Percentiles rank a stretch among this genome's conserved stretches.
These are phyloP conservation scores for Sinocyclocheilus rhinocerous DNA, from an alignment of 2,113 vertebrate species.

Conservation along the genomic window DNA sequence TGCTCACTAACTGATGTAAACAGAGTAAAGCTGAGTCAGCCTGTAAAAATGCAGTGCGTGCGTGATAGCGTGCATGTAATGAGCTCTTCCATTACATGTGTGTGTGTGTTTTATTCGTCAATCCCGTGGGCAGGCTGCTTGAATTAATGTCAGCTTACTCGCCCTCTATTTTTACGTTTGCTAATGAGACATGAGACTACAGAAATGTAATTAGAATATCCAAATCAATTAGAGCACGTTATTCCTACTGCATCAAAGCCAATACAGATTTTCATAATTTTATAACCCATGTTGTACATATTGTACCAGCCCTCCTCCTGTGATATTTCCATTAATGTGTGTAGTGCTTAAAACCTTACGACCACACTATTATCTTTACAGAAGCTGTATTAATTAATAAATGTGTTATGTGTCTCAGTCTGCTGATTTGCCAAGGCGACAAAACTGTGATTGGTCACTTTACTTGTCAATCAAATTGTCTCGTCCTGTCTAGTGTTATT, in stretches of 20 bases:
- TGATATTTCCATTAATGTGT: background rate
- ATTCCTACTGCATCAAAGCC: conserved; percentile 24
- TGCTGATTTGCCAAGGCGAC: too few species aligned
- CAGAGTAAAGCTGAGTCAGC: conserved; percentile 13
- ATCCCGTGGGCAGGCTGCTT: conserved; percentile 4
- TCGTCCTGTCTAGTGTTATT: too few species aligned
- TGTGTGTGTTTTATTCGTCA: background rate
- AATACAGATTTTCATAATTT: background rate
- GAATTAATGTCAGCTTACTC: conserved; percentile 17
- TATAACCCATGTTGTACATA: conserved; percentile 6
- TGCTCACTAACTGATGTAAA: conserved; percentile 18
- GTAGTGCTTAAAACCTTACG: background rate
- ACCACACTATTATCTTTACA: background rate
- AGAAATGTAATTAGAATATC: conserved; percentile 40
- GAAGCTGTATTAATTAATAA: background rate
- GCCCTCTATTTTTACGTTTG: conserved; percentile 30
- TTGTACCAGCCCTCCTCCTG: background rate
- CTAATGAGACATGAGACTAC: conserved; percentile 29
- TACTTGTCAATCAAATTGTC: too few species aligned
- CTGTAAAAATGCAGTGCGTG: background rate
- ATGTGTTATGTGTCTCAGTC: background rate
- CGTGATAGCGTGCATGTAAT: background rate
- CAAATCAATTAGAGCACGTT: conserved; percentile 28
- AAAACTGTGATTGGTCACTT: too few species aligned
- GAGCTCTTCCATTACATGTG: background rate